These are phyloP conservation scores for Spodoptera litura DNA, from an alignment of 1,140 invertebrate genomes.

Conservation along the genomic window DNA sequence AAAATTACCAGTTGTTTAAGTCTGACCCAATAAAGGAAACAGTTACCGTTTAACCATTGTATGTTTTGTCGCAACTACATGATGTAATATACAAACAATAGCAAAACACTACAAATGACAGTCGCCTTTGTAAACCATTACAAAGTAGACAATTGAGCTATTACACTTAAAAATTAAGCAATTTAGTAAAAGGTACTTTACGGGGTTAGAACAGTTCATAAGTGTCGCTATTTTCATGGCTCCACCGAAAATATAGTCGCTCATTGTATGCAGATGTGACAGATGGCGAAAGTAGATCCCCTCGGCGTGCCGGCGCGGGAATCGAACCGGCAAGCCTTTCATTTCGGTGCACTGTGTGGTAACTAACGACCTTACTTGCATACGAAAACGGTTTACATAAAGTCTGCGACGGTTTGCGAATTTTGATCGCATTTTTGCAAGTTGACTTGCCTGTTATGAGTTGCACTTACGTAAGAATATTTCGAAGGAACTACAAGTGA, in stretches of 20 bases:
- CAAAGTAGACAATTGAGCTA: neutral
- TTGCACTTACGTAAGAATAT: neutral
- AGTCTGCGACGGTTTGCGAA: slow-evolving; percentile 5
- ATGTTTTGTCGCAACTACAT: neutral
- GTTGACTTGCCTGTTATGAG: neutral
- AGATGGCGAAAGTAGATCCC: slow-evolving; percentile 70
- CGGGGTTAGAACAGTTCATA: neutral
- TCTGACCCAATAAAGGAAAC: too few relatives aligned
- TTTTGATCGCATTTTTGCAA: slow-evolving; percentile 8
- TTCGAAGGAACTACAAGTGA: slow-evolving; percentile 1
- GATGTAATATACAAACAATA: slow-evolving; percentile 7
- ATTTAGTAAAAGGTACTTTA: slow-evolving; percentile 28
- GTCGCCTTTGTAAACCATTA: neutral
- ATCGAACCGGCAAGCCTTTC: slow-evolving; percentile 65
- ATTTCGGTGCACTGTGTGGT: slow-evolving; percentile 48
- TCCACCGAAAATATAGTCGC: slow-evolving; percentile 26
- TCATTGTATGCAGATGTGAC: slow-evolving; percentile 73
- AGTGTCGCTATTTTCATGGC: slow-evolving; percentile 36
- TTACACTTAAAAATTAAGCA: slow-evolving; percentile 24
- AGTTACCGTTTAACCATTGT: too few relatives aligned
- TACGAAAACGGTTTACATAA: slow-evolving; percentile 28
- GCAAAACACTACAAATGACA: slow-evolving; percentile 13
- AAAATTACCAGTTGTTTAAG: too few relatives aligned
- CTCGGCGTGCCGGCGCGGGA: slow-evolving; percentile 59
- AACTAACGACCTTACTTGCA: slow-evolving; percentile 48